Evolutionary conservation across 2,113 vertebrate species (phyloP), one percentile per base, ranked within the genome.

Genomic region (Anser brachyrhynchus): DNA sequence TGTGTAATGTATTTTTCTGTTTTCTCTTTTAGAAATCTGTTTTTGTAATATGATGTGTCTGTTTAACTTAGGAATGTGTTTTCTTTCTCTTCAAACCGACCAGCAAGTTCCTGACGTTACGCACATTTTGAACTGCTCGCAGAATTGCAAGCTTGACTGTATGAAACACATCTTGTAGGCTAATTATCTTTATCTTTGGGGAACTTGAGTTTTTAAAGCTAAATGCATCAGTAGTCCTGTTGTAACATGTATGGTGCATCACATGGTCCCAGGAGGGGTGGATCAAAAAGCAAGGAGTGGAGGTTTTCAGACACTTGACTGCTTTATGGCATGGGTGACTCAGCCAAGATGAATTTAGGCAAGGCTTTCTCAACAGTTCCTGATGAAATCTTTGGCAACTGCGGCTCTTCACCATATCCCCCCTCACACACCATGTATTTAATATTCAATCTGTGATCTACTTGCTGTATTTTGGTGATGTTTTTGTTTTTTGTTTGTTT

Each of bases 241-340:
- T 41, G 17, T 41, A 65, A 39, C 14, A 13, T 2, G 8, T 8
- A 31, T 1, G 9, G 37, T 0, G 0, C 17, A 12, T 14, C 39
- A 17, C 57, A 10, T 1, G 2, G 28, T 14, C 43, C 31, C 19
- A 6, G 55, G 33, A 43, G 31, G 16, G 19, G 18, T 5, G 28
- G 43, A 21, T 2, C n/a, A 59, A 23, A n/a, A 46, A 26, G 31
- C 44, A 67, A 37, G 8, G 6, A n/a, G 43, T 9, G 49, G 28
- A 49, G 5, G 21, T 17, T 77, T 58, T 65, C 35, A 39, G 29
- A 22, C 22, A 7, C 9, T 10, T 58, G 49, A 6, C 18, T 75
- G 31, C 26, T 80, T 61, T 57, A 5, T 0, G 2, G 10, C 15
- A 3, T 7, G 35, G 51, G 8, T 2, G 16, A 4, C 52, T 84